phyloP scores from a whole-genome alignment of 1,140 invertebrate species.

The Eriosoma lanigerum region DNA sequence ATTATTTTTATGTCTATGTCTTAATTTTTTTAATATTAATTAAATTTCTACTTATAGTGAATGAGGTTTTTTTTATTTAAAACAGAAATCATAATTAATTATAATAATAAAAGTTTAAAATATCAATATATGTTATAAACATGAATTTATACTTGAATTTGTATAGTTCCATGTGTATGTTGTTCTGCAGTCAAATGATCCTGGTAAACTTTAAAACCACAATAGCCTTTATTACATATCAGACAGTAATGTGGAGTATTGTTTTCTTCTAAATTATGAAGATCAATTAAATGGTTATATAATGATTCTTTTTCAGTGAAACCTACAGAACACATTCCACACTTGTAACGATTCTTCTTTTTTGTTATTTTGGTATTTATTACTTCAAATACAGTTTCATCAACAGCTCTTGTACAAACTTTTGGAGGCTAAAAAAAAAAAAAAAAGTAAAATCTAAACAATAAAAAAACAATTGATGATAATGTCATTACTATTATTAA shows the following conservation, averaged over 20 bases:
- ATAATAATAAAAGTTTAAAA: no score
- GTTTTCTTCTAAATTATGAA: constrained; percentile 12
- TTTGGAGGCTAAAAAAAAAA: constrained; percentile 11
- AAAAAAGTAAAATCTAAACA: background rate
- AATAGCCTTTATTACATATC: constrained; percentile 42
- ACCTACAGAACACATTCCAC: constrained; percentile 14
- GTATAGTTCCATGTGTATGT: background rate
- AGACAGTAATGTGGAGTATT: constrained; percentile 41
- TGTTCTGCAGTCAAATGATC: constrained; percentile 17
- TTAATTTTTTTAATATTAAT: no score
- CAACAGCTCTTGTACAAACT: background rate
- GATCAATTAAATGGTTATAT: constrained; percentile 12
- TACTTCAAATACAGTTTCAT: background rate
- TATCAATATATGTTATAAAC: no score
- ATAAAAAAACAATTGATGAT: background rate
- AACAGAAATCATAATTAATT: no score
- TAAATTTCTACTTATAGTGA: no score
- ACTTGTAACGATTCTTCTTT: constrained; percentile 4
- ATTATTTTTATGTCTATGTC: no score
- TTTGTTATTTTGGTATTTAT: constrained; percentile 1
- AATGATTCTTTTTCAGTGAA: constrained; percentile 31
- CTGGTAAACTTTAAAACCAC: constrained; percentile 8
- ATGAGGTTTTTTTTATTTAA: no score
- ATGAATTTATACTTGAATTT: constrained; percentile 11
- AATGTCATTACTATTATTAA: constrained; percentile 23